Base-by-base conservation (phyloP, 2,888 invertebrate genomes). In the Eupithecia vulgata region DNA sequence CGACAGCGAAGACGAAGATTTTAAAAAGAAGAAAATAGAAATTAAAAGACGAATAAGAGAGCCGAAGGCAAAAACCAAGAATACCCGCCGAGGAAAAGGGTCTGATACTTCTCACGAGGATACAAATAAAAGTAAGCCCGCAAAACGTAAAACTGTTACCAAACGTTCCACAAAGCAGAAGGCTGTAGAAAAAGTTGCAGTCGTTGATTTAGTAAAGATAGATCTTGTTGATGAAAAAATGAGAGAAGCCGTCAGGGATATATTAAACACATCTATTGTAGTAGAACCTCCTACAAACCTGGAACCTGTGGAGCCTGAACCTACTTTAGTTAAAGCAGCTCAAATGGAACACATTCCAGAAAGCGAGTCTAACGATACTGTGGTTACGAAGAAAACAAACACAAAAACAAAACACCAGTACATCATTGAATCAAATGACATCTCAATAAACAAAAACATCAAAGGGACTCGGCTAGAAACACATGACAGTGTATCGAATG, bases 1-100 rank as follows among this genome's bases (percentile, higher is more conserved):
- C 69, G 93, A 90, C n/a, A 93, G 91, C 74, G 93, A 92, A 35
- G 91, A 91, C 73, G 86, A 87, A 45, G 87, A 90, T 78, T 91
- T 91, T 72, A 85, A 85, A 70, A 83, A 80, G 42, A 87, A 87
- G 74, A 87, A 83, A 76, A 78, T 78, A 12, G 80, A 82, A 42
- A 35, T 84, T 25, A 79, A 80, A 5, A 87, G 85, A 75, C 83
- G 81, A 8, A 78, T 80, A 5, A 85, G 84, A 35, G 82, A 84
- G 48, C 84, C 87, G 8, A 68, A 79, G 5, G 80, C 82, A 10
- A 82, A 77, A 30, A 80, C 48, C 1, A 70, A 34, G 13, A 72
- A 68, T 13, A 74, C 79, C 67, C 72, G 81, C 45, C 62, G 79
- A n/a, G 57, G 17, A 17, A 80, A 85, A 74, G 82, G 83, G 74